Evolutionary conservation across 2,888 invertebrate genomes (phyloP).

Genomic region (Ecdyonurus torrentis): DNA sequence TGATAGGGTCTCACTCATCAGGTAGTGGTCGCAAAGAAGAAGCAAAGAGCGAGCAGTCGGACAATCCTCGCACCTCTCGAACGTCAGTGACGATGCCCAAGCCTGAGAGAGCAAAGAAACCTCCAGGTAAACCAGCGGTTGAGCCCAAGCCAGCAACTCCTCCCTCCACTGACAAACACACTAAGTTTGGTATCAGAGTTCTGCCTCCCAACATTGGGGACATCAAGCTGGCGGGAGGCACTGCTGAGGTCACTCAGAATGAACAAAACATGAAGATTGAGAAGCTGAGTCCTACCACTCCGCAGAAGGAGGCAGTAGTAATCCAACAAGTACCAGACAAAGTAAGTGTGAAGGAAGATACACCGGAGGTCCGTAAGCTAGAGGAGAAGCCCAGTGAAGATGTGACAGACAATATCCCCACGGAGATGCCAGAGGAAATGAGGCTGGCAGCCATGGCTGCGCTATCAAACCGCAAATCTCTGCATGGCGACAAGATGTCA

Average conservation of each 20-base stretch:
- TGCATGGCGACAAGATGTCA: background rate
- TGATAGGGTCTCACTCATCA: background rate
- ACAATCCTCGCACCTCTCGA: background rate
- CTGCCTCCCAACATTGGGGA: conserved; percentile 28
- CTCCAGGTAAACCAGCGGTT: conserved; percentile 8
- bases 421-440: conserved; percentile 51
- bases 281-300: conserved; percentile 5
- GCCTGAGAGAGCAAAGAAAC: conserved; percentile 10
- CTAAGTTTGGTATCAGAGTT: conserved; percentile 51
- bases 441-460: conserved; percentile 55
- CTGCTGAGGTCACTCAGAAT: conserved; percentile 12
- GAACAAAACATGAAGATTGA: conserved; percentile 27
- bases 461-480: conserved; percentile 43
- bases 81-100: conserved; percentile 5
- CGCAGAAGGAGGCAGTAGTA: background rate
- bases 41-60: conserved; percentile 16
- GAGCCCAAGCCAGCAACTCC: conserved; percentile 15
- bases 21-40: conserved; percentile 17
- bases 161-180: conserved; percentile 33
- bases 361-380: background rate
- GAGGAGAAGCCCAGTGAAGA: background rate
- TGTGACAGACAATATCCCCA: background rate
- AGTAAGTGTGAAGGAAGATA: background rate
- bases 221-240: conserved; percentile 1
- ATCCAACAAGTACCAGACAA: background rate